Conservation (phyloP, 2,113 vertebrate species). For the Malaclemys terrapin region DNA sequence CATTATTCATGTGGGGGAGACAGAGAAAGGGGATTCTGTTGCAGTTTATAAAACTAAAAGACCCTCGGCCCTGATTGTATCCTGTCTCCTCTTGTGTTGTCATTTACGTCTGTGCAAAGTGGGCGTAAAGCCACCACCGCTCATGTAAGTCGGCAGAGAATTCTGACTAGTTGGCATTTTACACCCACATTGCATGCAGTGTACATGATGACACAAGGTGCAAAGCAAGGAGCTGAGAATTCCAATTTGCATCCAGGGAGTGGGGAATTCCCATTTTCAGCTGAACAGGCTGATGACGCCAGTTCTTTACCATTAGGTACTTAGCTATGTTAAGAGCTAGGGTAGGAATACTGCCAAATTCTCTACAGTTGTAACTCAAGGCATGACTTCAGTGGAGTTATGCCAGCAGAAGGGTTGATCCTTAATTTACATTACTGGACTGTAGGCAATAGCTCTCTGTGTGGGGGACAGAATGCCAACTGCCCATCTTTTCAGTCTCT, state of each 20-base stretch:
- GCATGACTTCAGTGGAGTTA: background rate
- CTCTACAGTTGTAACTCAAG: background rate
- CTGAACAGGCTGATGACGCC: accelerated
- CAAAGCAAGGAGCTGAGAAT: background rate
- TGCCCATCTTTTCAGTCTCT: background rate
- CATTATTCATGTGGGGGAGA: background rate
- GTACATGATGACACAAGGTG: background rate
- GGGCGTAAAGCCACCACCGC: background rate
- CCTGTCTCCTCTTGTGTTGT: background rate
- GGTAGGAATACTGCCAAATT: accelerated
- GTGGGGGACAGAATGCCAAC: background rate
- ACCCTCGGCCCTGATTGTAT: background rate
- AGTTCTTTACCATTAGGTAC: background rate
- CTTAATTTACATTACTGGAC: background rate
- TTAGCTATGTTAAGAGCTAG: background rate
- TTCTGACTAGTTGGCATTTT: background rate
- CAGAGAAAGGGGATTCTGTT: background rate
- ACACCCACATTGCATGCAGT: background rate
- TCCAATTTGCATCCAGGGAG: background rate
- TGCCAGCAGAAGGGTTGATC: background rate
- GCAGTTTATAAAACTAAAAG: background rate
- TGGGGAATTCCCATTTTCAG: background rate
- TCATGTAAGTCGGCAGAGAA: background rate
- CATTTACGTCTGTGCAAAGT: background rate
- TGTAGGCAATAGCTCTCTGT: background rate